Base-by-base conservation (phyloP, 1,140 invertebrate species). In the Platyura marginata region DNA sequence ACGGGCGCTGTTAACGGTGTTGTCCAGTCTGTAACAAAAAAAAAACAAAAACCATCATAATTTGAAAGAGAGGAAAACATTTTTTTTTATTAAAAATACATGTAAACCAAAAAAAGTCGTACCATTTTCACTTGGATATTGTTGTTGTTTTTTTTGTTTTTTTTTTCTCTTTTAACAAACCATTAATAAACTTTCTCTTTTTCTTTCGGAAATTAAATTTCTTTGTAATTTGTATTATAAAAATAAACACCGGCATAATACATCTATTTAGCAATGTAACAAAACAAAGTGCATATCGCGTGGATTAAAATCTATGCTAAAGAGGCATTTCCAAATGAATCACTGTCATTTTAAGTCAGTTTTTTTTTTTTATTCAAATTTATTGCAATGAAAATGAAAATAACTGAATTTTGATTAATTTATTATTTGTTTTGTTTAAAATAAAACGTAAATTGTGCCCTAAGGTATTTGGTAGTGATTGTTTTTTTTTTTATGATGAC, bases 1-100 rank as follows among this genome's bases (percentile, higher is more conserved):
- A 25, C 44, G 40, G 48, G 52, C 46, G 51, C 48, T 48, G 56
- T 51, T 49, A 57, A 51, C 45, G 52, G 50, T 48, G 51, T 55
- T 48, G 55, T 56, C 58, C 58, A 61, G 19, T 42, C 41, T 42
- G 23, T 32, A n/a, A n/a, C n/a, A n/a, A n/a, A n/a, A n/a, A n/a
- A n/a, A n/a, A n/a, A n/a, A n/a, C n/a, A n/a, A n/a, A n/a, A n/a
- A n/a, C n/a, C n/a, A n/a, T n/a, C n/a, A n/a, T n/a, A n/a, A n/a
- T n/a, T n/a, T n/a, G n/a, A n/a, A n/a, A n/a, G n/a, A 38, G 3
- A 21, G 36, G 18, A 38, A 38, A 38, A 38, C 16, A 38, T 11
- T 3, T 34, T 3, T 4, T 13, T n/a, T 34, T 34, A 34, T 4
- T 11, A 34, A n/a, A n/a, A 11, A 34, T n/a, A 34, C 16, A 3